phyloP scores from a whole-genome alignment of 30 jellyfish, hydroid and myxozoan species.

The Sanderia malayensis region DNA sequence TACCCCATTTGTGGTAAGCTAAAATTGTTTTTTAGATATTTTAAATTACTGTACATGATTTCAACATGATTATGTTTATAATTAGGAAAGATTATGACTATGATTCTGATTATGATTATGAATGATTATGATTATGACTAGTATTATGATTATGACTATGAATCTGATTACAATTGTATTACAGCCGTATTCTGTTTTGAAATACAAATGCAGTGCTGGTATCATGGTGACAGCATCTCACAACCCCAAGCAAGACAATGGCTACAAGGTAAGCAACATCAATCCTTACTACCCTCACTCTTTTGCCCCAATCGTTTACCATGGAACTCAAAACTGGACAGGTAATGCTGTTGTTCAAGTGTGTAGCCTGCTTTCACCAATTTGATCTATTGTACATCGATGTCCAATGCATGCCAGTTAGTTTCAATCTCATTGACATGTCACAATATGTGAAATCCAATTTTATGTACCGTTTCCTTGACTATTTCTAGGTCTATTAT shows the following conservation, averaged over 20 bases:
- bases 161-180: background rate
- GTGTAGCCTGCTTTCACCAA: too few relatives aligned
- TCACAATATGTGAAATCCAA: too few relatives aligned
- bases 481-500: slow-evolving; percentile 79
- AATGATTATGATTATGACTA: background rate
- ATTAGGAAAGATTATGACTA: background rate
- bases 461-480: too few relatives aligned
- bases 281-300: too few relatives aligned
- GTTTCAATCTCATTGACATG: too few relatives aligned
- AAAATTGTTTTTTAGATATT: too few relatives aligned
- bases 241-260: slow-evolving; percentile 97
- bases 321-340: too few relatives aligned
- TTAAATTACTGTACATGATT: background rate
- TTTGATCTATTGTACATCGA: too few relatives aligned
- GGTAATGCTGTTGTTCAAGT: too few relatives aligned
- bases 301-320: too few relatives aligned
- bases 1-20: slow-evolving; percentile 94
- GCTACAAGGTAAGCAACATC: slow-evolving; percentile 74
- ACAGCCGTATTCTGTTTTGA: slow-evolving; percentile 75
- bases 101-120: background rate
- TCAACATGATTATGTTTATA: background rate
- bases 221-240: slow-evolving; percentile 99
- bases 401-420: too few relatives aligned
- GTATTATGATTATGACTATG: background rate
- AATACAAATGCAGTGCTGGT: slow-evolving; percentile 81